A percentile compares a stretch with the other conserved stretches of the same genome.
phyloP scores from a whole-genome alignment of 2,888 invertebrate genomes.

The Drosophila suboccidentalis region DNA sequence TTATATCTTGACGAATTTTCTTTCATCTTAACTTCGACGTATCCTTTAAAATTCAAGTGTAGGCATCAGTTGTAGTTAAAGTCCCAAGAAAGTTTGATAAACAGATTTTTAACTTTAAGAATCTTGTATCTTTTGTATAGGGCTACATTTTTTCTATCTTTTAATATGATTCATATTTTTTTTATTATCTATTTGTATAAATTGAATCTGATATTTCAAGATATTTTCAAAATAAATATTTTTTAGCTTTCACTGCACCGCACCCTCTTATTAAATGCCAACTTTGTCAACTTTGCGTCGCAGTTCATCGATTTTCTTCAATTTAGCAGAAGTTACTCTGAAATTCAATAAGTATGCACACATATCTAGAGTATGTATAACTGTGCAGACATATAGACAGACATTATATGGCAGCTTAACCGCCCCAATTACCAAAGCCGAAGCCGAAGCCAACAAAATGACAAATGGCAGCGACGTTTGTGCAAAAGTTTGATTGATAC shows the following conservation, averaged over 20 bases:
- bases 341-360: conserved; percentile 28
- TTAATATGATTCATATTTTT: no score
- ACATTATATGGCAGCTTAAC: conserved; percentile 45
- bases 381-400: conserved; percentile 8
- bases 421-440: conserved; percentile 63
- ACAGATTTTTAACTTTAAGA: no score
- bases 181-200: no score
- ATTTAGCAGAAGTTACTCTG: conserved; percentile 24
- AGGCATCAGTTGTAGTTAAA: no score
- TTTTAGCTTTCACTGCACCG: conserved; percentile 1
- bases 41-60: no score
- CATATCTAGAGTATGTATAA: conserved; percentile 15
- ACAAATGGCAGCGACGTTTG: conserved; percentile 52
- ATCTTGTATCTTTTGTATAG: no score
- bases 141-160: no score
- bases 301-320: conserved; percentile 67
- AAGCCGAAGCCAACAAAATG: conserved; percentile 75
- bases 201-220: no score
- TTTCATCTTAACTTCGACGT: no score
- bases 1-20: no score
- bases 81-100: no score
- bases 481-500: conserved; percentile 73
- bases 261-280: not conserved
- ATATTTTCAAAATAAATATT: no score
- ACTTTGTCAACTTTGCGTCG: conserved; percentile 37